Percentiles rank a stretch among this genome's conserved stretches.
Evolutionary conservation across 1,140 invertebrate species (phyloP).

Genomic region (Cydia pomonella): DNA sequence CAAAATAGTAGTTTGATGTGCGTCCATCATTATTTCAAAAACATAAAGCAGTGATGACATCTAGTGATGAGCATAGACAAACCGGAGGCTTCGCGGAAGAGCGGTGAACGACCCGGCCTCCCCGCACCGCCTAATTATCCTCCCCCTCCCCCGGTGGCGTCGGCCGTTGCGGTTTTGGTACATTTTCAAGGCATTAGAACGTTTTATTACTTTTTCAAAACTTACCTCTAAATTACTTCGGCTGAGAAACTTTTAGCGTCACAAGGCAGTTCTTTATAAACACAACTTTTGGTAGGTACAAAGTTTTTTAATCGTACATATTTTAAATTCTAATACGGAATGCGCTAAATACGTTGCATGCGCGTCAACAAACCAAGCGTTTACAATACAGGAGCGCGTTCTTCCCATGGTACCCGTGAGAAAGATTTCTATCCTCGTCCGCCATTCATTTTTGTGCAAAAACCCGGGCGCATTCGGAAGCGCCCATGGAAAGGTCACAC

Average conservation of each 20-base stretch:
- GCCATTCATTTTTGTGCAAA: slow-evolving; percentile 71
- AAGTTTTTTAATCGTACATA: slow-evolving; percentile 2
- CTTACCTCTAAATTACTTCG: not conserved
- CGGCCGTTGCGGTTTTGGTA: slow-evolving; percentile 52
- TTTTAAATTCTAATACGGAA: slow-evolving; percentile 17
- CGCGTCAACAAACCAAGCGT: slow-evolving; percentile 25
- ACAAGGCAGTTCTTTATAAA: not conserved
- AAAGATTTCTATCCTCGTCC: slow-evolving; percentile 69
- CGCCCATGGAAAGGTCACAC: slow-evolving; percentile 63
- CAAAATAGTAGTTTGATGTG: slow-evolving; percentile 39
- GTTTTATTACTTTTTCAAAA: slow-evolving; percentile 22
- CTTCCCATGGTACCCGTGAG: slow-evolving; percentile 70
- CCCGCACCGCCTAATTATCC: slow-evolving; percentile 60
- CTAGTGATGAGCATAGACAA: slow-evolving; percentile 36
- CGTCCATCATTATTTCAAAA: not conserved
- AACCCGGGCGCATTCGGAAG: slow-evolving; percentile 55
- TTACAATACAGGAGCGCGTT: slow-evolving; percentile 43
- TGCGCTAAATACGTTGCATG: slow-evolving; percentile 33
- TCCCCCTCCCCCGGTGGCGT: slow-evolving; percentile 43
- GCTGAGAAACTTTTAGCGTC: slow-evolving; percentile 1
- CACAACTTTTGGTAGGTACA: not conserved
- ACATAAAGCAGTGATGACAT: slow-evolving; percentile 41
- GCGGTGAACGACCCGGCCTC: slow-evolving; percentile 48
- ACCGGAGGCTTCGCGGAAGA: slow-evolving; percentile 45
- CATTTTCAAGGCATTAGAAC: slow-evolving; percentile 41